These are phyloP conservation scores for Scomber scombrus DNA, from an alignment of 2,113 vertebrate genomes.

Conservation along the genomic window DNA sequence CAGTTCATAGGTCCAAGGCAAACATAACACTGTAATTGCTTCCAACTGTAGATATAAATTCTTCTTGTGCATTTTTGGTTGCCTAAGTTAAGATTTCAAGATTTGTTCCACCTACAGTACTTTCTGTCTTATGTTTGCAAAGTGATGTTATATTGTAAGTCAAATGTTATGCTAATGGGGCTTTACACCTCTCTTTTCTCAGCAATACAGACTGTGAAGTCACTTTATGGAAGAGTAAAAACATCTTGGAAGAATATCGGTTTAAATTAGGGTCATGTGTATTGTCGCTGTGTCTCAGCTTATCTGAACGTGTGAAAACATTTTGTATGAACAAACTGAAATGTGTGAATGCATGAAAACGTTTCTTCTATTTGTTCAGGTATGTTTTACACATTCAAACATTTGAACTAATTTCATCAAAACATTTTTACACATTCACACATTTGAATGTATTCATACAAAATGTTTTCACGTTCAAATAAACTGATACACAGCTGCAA, in stretches of 20 bases:
- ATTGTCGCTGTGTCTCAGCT: too few species aligned
- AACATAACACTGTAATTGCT: background rate
- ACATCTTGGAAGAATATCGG: background rate
- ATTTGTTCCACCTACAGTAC: background rate
- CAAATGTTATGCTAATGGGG: background rate
- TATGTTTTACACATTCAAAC: too few species aligned
- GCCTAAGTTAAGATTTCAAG: slow-evolving; percentile 1
- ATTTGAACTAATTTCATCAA: too few species aligned
- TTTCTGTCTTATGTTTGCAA: background rate
- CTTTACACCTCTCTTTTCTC: slow-evolving; percentile 26
- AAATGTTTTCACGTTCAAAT: too few species aligned
- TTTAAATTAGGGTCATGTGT: too few species aligned
- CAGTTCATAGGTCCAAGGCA: background rate
- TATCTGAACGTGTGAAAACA: too few species aligned
- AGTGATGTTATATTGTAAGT: slow-evolving; percentile 9
- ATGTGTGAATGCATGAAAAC: too few species aligned
- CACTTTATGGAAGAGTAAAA: slow-evolving; percentile 27
- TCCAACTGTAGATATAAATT: slow-evolving; percentile 4
- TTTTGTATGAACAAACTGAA: too few species aligned
- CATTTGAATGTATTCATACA: too few species aligned
- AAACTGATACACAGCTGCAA: too few species aligned
- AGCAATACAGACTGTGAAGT: slow-evolving; percentile 3
- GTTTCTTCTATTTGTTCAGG: too few species aligned
- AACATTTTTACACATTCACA: too few species aligned
- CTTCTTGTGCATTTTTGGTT: slow-evolving; percentile 18